These are phyloP conservation scores for Catostylus mosaicus DNA, from an alignment of 30 jellyfish, hydroid and myxozoan species.

Conservation along the genomic window DNA sequence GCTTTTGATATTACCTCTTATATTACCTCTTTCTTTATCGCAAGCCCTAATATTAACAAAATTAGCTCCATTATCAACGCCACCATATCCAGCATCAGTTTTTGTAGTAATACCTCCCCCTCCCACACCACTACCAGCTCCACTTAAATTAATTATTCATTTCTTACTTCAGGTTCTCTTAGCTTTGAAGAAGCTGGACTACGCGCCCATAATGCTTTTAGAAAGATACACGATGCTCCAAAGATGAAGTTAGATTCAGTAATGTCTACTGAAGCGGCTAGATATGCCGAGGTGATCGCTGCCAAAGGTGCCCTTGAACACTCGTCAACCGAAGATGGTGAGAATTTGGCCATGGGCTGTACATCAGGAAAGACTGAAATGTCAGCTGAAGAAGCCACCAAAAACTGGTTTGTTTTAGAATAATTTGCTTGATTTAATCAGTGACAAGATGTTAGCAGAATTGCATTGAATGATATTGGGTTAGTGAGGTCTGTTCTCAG, in stretches of 20 bases:
- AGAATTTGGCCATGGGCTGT: constrained; percentile 92
- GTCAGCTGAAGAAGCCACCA: constrained; percentile 90
- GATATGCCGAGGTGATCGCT: constrained; percentile 84
- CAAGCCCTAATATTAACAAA: no score
- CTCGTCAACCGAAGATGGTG: constrained; percentile 84
- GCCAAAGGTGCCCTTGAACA: constrained; percentile 54
- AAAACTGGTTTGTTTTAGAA: constrained; percentile 91
- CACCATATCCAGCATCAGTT: no score
- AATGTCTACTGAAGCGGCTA: constrained; percentile 84
- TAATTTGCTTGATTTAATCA: no score
- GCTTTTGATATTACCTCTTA: no score
- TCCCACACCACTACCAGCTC: neutral
- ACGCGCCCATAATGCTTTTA: constrained; percentile 90
- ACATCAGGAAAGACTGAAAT: constrained; percentile 62
- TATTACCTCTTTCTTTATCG: no score
- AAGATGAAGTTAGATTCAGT: constrained; percentile 68
- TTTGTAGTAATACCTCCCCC: neutral
- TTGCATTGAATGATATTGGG: no score
- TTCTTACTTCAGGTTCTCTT: constrained; percentile 28
- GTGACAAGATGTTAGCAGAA: no score
- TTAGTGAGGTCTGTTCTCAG: no score
- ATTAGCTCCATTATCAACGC: no score
- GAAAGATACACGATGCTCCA: constrained; percentile 83
- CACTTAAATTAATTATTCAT: neutral
- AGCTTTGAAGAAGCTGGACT: constrained; percentile 75